Percentiles rank a stretch among this genome's conserved stretches.
Evolutionary conservation across 2,113 vertebrate genomes (phyloP).

Genomic region (Fulmarus glacialis): DNA sequence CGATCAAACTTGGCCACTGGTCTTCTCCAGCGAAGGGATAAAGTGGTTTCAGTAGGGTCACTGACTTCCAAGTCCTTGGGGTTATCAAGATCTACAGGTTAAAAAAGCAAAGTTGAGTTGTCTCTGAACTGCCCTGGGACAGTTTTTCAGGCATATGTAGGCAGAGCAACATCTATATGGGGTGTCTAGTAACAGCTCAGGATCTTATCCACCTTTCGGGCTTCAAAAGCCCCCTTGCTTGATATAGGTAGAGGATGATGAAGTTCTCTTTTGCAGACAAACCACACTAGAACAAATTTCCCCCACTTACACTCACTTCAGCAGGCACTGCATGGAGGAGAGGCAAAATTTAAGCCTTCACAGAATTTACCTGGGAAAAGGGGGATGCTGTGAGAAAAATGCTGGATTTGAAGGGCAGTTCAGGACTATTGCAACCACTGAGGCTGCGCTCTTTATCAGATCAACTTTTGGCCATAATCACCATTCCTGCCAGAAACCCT

Average conservation of each 20-base stretch:
- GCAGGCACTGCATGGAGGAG: background rate
- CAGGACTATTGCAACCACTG: background rate
- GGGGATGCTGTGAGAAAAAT: background rate
- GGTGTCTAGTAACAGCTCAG: background rate
- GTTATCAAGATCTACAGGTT: constrained; percentile 84
- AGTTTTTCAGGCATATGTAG: background rate
- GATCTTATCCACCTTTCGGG: background rate
- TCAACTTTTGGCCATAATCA: background rate
- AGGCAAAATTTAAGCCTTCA: background rate
- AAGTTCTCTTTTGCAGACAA: background rate
- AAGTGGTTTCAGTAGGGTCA: constrained; percentile 81
- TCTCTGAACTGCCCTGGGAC: background rate
- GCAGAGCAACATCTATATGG: too few relatives aligned
- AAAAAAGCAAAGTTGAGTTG: background rate
- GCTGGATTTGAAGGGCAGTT: background rate
- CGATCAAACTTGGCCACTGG: constrained; percentile 88
- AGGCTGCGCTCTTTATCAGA: background rate
- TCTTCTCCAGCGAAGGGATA: constrained; percentile 85
- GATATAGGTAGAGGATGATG: background rate
- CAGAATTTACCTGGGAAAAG: background rate
- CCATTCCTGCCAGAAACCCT: background rate
- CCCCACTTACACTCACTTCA: background rate
- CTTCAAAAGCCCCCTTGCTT: background rate
- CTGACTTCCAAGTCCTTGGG: constrained; percentile 87
- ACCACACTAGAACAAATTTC: background rate